Conservation (phyloP, 2,888 invertebrate genomes). For the Pimpla rufipes region DNA sequence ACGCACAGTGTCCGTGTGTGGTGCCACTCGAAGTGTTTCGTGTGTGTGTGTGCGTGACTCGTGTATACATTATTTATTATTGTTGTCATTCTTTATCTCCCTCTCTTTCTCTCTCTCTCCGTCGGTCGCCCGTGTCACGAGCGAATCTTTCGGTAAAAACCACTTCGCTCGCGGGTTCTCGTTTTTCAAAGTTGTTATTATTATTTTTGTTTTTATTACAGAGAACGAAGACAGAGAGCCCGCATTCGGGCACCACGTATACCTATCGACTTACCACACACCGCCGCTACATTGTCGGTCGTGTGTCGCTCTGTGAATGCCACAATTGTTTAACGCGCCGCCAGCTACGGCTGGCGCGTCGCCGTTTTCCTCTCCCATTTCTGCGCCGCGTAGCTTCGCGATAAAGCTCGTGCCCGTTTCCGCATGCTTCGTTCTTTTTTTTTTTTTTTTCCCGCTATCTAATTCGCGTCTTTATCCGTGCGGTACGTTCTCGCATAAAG, state of each 20-base stretch:
- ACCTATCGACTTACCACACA: neutral
- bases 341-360: neutral
- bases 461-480: constrained; percentile 19
- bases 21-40: neutral
- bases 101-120: constrained; percentile 1
- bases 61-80: constrained; percentile 36
- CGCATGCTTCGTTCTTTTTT: neutral
- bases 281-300: neutral
- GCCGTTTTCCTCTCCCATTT: constrained; percentile 2
- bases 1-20: constrained; percentile 46
- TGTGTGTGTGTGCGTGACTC: constrained; percentile 1
- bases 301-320: neutral
- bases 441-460: constrained; percentile 6
- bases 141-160: neutral
- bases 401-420: constrained; percentile 18
- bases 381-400: neutral
- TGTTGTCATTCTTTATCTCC: constrained; percentile 18
- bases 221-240: too few species aligned
- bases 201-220: neutral
- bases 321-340: neutral
- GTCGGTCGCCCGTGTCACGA: neutral
- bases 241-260: neutral
- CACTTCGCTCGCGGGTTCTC: neutral
- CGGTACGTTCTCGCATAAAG: neutral
- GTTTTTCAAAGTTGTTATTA: neutral